Conservation (phyloP, 2,888 invertebrate species). For the Macaria notata region DNA sequence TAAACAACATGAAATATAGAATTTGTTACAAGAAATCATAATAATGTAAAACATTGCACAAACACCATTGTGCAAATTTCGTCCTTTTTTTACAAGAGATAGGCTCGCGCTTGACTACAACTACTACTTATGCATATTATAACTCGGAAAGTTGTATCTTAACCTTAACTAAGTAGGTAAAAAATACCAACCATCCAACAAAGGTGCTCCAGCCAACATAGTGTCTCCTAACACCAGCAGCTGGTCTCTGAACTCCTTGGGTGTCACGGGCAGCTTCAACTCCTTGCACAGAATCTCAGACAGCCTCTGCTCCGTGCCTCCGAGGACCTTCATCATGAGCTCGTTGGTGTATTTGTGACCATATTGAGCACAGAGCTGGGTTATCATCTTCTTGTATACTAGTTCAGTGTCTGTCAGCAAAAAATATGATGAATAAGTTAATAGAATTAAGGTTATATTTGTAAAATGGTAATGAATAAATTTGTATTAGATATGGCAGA, state of each 20-base stretch:
- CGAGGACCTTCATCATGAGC: slow-evolving; percentile 89
- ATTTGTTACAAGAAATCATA: too few species aligned
- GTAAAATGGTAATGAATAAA: too few species aligned
- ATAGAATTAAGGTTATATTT: too few species aligned
- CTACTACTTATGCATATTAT: too few species aligned
- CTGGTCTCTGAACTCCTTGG: slow-evolving; percentile 85
- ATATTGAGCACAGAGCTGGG: slow-evolving; percentile 86
- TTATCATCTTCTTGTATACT: slow-evolving; percentile 89
- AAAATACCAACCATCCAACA: slow-evolving; percentile 85
- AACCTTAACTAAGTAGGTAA: too few species aligned
- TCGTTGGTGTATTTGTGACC: slow-evolving; percentile 91
- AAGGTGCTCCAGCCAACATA: slow-evolving; percentile 82
- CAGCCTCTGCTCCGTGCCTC: slow-evolving; percentile 87
- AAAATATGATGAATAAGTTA: not conserved
- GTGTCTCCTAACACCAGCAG: slow-evolving; percentile 82
- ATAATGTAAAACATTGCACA: too few species aligned
- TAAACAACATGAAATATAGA: too few species aligned
- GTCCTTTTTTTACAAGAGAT: too few species aligned
- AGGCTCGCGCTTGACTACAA: too few species aligned
- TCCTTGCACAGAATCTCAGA: slow-evolving; percentile 86
- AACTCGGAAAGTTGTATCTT: too few species aligned
- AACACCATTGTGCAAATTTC: too few species aligned
- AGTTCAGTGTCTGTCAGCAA: slow-evolving; percentile 88
- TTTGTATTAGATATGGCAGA: too few species aligned
- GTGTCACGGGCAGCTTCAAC: slow-evolving; percentile 85